phyloP scores from a whole-genome alignment of 1,140 invertebrate genomes.

The Magallana ariakensis region DNA sequence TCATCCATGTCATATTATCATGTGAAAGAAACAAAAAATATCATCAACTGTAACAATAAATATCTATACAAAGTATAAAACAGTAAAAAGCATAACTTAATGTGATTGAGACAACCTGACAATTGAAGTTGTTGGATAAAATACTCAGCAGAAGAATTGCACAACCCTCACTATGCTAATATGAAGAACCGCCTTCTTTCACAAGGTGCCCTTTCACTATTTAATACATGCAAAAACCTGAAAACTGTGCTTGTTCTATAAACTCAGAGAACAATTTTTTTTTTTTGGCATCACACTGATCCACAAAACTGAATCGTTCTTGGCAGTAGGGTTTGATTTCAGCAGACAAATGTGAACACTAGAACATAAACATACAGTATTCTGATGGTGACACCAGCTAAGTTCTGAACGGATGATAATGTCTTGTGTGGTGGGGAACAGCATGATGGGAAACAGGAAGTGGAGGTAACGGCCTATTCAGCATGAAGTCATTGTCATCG shows the following conservation, averaged over 20 bases:
- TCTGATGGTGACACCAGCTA: not conserved
- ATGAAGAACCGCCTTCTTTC: not conserved
- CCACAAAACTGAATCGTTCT: conserved; percentile 15
- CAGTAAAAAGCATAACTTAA: not conserved
- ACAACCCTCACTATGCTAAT: not conserved
- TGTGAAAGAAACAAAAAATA: not conserved
- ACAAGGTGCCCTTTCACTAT: not conserved
- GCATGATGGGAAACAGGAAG: conserved; percentile 18
- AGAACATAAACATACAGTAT: not conserved
- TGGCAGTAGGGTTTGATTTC: conserved; percentile 34
- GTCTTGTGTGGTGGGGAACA: not conserved
- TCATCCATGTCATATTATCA: no score
- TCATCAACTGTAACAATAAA: conserved; percentile 28
- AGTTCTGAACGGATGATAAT: not conserved
- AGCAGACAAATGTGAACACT: conserved; percentile 8
- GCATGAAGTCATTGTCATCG: conserved; percentile 28
- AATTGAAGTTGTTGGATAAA: conserved; percentile 6
- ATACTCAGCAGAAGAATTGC: conserved; percentile 25
- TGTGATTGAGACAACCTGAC: not conserved
- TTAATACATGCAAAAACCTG: not conserved
- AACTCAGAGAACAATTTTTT: not conserved
- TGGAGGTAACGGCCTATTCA: conserved; percentile 1
- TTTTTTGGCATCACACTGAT: conserved; percentile 16
- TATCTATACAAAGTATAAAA: conserved; percentile 17
- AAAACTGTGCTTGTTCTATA: not conserved